Conservation (phyloP, 2,888 invertebrate genomes). For the Drosophila acutilabella region DNA sequence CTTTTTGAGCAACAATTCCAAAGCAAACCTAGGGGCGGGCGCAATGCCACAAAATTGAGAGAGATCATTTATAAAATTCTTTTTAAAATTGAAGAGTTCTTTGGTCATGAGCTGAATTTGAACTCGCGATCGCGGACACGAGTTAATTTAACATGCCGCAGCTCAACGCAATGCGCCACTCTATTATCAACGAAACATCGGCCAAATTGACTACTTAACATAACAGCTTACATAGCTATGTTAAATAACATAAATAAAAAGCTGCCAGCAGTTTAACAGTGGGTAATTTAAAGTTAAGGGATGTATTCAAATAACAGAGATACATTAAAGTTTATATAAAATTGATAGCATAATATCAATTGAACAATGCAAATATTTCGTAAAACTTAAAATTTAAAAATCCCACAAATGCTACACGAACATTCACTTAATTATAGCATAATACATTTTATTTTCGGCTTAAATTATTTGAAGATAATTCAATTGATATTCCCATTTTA, state of each 20-base stretch:
- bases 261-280: constrained; percentile 7
- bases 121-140: constrained; percentile 9
- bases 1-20: constrained; percentile 67
- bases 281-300: background rate
- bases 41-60: background rate
- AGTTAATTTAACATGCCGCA: background rate
- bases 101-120: constrained; percentile 1
- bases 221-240: background rate
- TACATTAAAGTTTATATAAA: no score
- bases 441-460: background rate
- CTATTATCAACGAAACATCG: rapidly evolving
- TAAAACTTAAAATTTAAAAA: background rate
- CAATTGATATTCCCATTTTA: constrained; percentile 32
- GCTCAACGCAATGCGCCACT: constrained; percentile 37
- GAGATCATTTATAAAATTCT: background rate
- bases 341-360: no score
- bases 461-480: constrained; percentile 24
- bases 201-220: constrained; percentile 12
- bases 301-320: background rate
- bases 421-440: constrained; percentile 1
- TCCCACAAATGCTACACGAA: background rate
- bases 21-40: constrained; percentile 58
- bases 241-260: constrained; percentile 12
- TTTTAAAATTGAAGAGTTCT: background rate
- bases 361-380: background rate